Percentiles rank a stretch among this genome's conserved stretches.
phyloP scores from a whole-genome alignment of 1,140 invertebrate genomes.

The Brachionus sp. region DNA sequence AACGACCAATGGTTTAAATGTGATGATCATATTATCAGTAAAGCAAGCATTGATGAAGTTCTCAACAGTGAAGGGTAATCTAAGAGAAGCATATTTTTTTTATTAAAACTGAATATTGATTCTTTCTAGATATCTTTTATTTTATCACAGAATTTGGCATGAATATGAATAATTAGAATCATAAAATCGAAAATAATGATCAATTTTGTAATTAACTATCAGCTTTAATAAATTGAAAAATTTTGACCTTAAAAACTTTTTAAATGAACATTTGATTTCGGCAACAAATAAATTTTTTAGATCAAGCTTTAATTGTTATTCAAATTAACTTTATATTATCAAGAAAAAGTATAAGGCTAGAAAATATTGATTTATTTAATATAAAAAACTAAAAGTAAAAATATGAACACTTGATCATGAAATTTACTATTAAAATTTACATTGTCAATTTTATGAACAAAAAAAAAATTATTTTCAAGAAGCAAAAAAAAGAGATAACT shows the following conservation, averaged over 20 bases:
- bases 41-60: slow-evolving; percentile 79
- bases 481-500: no score
- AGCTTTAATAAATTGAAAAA: neutral
- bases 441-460: no score
- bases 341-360: no score
- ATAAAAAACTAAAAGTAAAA: no score
- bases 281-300: neutral
- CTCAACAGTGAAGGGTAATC: slow-evolving; percentile 86
- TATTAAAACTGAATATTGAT: neutral
- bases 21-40: slow-evolving; percentile 85
- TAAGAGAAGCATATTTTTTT: slow-evolving; percentile 45
- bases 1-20: slow-evolving; percentile 79
- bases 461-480: no score
- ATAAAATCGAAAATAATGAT: neutral
- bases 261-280: no score
- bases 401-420: no score
- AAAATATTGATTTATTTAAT: no score
- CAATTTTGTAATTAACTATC: neutral
- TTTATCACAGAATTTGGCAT: slow-evolving; percentile 45
- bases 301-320: neutral
- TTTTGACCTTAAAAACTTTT: neutral
- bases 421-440: no score
- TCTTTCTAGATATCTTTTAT: slow-evolving; percentile 4
- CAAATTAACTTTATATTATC: no score
- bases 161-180: slow-evolving; percentile 31